Base-by-base conservation (phyloP, 2,888 invertebrate genomes). In the Teleogryllus oceanicus region DNA sequence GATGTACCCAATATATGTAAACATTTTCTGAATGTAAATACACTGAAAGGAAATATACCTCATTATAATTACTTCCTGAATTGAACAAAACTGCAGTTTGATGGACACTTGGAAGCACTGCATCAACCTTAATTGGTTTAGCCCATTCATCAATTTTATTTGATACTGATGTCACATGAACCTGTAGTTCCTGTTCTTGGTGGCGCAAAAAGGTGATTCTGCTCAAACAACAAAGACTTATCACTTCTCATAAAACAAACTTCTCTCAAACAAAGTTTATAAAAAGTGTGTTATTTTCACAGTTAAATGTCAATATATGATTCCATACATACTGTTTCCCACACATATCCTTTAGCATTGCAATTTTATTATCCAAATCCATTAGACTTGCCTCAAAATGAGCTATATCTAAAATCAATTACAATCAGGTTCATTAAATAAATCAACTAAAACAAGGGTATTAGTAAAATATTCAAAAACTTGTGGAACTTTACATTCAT, bases 351-450 rank as follows among this genome's bases (percentile, higher is more conserved):
- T 62, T 79, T 37, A 79, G 62, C 21, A 11, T 62, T 37, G 24
- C 37, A 18, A 79, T 49, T 62, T 77, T 79, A 4, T 10, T 62
- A n/a, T 79, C 75, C n/a, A 79, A 51, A 12, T 79, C 62, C 11
- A 76, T 37, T 8, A 79, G 10, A 49, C 13, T 24, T 37, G 37
- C 76, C 20, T 62, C 13, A 76, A 62, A 79, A 20, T 49, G 11
- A 20, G 50, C 79, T 49, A 79, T 62, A 74, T 79, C 79, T 79
- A 76, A 79, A 76, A 74, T 79, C 77, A 76, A 76, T 16, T 49
- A 2, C n/a, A 62, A 62, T 13, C 13, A n/a, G 62, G 5, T 18
- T 11, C n/a, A n/a, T 11, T 62, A 18, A 62, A 8, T 62, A 62
- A n/a, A 18, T n/a, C n/a, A 18, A 62, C 11, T 13, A 62, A 62